Evolutionary conservation across 1,140 invertebrate genomes (phyloP).

Genomic region (Brachionus manjavacas): DNA sequence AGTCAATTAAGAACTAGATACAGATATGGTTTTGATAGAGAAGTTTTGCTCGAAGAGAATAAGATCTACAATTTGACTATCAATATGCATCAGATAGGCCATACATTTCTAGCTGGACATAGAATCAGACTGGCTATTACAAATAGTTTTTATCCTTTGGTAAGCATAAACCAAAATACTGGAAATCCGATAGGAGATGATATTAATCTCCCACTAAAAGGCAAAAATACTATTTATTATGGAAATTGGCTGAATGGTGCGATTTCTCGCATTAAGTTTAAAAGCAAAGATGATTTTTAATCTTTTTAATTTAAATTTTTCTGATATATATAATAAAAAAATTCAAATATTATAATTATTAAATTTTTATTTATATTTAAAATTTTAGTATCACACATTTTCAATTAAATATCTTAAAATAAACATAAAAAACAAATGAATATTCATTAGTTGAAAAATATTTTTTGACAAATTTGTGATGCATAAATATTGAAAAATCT

Average conservation of each 20-base stretch:
- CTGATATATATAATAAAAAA: no score
- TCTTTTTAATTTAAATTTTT: no score
- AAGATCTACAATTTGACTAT: not conserved
- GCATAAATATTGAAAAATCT: no score
- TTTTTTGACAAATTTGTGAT: no score
- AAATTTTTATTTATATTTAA: no score
- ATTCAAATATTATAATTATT: no score
- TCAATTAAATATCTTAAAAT: no score
- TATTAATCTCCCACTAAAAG: not conserved
- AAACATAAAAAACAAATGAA: no score
- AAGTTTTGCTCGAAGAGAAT: not conserved
- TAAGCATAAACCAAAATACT: constrained; percentile 9
- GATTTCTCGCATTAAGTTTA: not conserved
- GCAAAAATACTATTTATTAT: constrained; percentile 23
- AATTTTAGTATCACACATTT: no score
- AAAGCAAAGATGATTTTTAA: not conserved
- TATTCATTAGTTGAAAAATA: no score
- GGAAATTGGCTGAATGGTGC: not conserved
- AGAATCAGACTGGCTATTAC: constrained; percentile 4
- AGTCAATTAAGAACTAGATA: constrained; percentile 7
- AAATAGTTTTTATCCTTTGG: constrained; percentile 11
- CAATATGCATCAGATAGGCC: not conserved
- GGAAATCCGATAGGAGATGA: not conserved
- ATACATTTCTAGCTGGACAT: constrained; percentile 1
- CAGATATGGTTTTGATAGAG: constrained; percentile 23